Evolutionary conservation across 2,113 vertebrate species (phyloP), one percentile per base, ranked within the genome.

Genomic region (Ophiodon elongatus): DNA sequence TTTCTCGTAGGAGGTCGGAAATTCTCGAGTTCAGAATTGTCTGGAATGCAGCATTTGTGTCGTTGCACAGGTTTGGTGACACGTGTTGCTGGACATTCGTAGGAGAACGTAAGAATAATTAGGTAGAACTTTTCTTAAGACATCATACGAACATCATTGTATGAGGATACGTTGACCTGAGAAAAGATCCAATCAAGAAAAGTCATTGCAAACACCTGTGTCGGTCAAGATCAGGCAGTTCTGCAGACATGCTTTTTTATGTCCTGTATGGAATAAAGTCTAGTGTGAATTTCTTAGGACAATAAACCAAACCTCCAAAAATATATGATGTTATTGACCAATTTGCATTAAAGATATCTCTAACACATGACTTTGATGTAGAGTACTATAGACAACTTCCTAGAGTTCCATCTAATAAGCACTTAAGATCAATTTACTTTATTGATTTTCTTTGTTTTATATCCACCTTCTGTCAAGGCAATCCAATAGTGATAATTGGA

Each of bases 201-300:
- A 25, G 54, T 57, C 11, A 57, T 57, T 57, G 54, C 54, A 57
- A 57, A 57, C 54, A 57, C n/a, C 54, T 57, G 50, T 54, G n/a
- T 14, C 6, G 7, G 54, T 50, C 47, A 2, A 21, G 54, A 25
- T 13, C 54, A 27, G 3, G 11, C 54, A 57, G 54, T 13, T 60
- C 59, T 17, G 57, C 54, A 57, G 54, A 31, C n/a, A n/a, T n/a
- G n/a, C 3, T 8, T 56, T 56, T 23, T 25, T 25, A 23, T 23
- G 6, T 9, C 21, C 21, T 54, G 45, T 17, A 19, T 50, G 19
- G 15, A 50, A 17, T 21, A 54, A 54, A 54, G 52, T 54, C 52
- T n/a, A 8, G 23, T 54, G 8, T 54, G 21, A 6, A 43, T 43
- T 10, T 43, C n/a, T n/a, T n/a, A n/a, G n/a, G n/a, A 6, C 45